Percentiles rank a stretch among this genome's conserved stretches.
Conservation (phyloP, 2,113 vertebrate species). For the Zosterops borbonicus region DNA sequence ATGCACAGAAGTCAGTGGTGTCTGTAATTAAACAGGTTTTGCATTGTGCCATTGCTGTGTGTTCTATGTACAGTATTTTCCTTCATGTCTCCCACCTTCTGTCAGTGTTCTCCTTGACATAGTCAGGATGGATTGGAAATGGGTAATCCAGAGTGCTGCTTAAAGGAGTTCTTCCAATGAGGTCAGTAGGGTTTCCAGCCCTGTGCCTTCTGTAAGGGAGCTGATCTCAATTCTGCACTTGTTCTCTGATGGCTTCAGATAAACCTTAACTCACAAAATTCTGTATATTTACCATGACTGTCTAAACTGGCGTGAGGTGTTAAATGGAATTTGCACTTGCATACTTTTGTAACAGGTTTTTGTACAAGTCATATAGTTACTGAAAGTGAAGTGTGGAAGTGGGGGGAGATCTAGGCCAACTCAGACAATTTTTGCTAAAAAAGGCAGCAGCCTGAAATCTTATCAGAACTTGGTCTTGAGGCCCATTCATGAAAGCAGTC, state of each 20-base stretch:
- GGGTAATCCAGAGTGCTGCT: background rate
- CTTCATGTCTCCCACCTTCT: background rate
- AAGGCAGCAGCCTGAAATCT: background rate
- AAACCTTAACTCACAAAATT: background rate
- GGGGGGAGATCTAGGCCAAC: background rate
- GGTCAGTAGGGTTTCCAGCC: background rate
- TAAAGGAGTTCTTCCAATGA: rapidly evolving
- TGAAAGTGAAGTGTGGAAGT: background rate
- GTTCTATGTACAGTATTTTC: background rate
- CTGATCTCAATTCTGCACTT: background rate
- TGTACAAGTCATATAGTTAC: background rate
- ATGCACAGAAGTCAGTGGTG: rapidly evolving
- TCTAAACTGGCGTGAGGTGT: background rate
- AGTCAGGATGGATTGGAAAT: background rate
- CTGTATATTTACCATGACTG: rapidly evolving
- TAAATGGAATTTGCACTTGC: background rate
- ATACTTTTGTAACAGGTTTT: background rate
- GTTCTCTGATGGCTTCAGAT: background rate
- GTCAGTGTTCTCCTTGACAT: rapidly evolving
- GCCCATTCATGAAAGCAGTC: background rate
- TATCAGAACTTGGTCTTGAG: background rate
- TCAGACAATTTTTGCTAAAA: background rate
- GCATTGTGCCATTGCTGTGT: background rate
- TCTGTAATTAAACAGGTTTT: background rate
- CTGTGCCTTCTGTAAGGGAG: background rate